These are phyloP conservation scores for Glaucomys volans DNA, from an alignment of 2,113 vertebrate genomes.

Conservation along the genomic window DNA sequence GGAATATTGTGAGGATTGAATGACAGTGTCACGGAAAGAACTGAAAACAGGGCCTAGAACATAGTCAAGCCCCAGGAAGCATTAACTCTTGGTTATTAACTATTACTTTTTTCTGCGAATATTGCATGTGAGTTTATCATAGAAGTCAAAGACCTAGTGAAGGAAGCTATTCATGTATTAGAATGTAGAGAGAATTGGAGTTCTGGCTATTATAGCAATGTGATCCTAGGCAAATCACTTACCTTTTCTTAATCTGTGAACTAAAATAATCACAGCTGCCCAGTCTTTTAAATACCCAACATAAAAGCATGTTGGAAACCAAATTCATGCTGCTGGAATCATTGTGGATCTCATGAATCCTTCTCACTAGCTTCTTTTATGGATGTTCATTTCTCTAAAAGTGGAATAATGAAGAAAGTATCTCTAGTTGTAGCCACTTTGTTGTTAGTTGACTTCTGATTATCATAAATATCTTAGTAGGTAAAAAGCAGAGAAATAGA, in stretches of 20 bases:
- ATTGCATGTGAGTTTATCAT: neutral
- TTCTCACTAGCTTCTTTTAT: slow-evolving; percentile 11
- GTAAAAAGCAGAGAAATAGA: neutral
- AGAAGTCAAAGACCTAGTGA: neutral
- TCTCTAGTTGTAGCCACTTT: neutral
- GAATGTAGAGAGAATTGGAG: neutral
- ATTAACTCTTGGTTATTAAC: neutral
- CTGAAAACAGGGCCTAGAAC: neutral
- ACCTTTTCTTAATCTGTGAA: neutral
- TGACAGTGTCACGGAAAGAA: neutral
- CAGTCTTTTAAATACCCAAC: neutral
- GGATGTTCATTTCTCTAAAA: slow-evolving; percentile 31
- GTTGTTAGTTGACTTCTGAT: neutral
- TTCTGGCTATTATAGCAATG: neutral
- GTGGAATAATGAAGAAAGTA: slow-evolving; percentile 23
- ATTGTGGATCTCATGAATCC: neutral
- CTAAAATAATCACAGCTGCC: slow-evolving; percentile 28
- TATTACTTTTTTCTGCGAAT: neutral
- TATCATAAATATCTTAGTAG: neutral
- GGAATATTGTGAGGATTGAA: neutral
- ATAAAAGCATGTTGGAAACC: neutral
- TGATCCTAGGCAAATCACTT: slow-evolving; percentile 54
- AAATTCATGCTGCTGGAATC: neutral
- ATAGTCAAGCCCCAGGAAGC: neutral
- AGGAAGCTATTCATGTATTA: neutral